Conservation (phyloP, 1,140 invertebrate species). For the Bombyx mandarina region DNA sequence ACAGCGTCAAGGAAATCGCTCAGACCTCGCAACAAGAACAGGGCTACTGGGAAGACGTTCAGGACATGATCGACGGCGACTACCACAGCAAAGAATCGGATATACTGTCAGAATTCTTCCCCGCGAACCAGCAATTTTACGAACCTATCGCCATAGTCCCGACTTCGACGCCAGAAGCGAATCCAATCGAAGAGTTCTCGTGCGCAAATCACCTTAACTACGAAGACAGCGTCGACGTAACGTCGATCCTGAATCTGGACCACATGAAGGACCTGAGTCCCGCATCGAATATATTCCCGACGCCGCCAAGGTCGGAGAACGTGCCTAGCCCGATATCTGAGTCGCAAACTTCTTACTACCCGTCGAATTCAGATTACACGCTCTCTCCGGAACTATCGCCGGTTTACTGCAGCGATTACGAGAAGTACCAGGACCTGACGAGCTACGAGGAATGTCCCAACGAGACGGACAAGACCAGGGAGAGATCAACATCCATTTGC, state of each 20-base stretch:
- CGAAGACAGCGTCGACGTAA: conserved; percentile 12
- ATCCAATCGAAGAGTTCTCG: conserved; percentile 24
- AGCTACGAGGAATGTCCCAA: conserved; percentile 13
- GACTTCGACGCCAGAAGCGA: conserved; percentile 7
- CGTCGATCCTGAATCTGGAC: conserved; percentile 2
- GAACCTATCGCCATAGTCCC: background rate
- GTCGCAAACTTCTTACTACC: conserved; percentile 22
- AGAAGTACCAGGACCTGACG: conserved; percentile 35
- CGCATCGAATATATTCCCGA: conserved; percentile 16
- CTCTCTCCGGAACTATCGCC: conserved; percentile 34
- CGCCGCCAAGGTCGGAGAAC: conserved; percentile 44
- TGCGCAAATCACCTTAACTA: conserved; percentile 10
- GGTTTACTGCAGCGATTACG: conserved; percentile 36
- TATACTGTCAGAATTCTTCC: conserved; percentile 7
- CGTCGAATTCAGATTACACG: conserved; percentile 24
- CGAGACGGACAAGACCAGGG: conserved; percentile 16
- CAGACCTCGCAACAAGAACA: conserved; percentile 26
- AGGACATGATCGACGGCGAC: conserved; percentile 28
- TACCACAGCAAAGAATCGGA: conserved; percentile 6
- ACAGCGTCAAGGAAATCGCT: conserved; percentile 28
- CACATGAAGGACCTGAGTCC: background rate
- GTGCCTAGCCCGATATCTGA: conserved; percentile 37
- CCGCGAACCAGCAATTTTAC: background rate
- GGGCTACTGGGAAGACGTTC: conserved; percentile 21
- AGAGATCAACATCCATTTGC: conserved; percentile 10